Conservation (phyloP, 2,888 invertebrate species). For the Sarcophaga subvicina region DNA sequence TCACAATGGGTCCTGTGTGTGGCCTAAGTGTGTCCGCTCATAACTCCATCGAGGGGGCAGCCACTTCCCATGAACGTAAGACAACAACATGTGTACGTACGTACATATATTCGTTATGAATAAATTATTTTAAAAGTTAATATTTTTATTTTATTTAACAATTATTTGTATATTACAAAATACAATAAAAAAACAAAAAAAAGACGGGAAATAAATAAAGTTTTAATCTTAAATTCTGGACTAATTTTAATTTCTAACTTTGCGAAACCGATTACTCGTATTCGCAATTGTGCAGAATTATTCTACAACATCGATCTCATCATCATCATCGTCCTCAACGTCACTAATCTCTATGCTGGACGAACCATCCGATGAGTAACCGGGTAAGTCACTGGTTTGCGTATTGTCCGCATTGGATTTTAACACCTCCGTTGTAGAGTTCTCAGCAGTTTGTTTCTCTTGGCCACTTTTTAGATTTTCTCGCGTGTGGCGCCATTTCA, state of each 20-base stretch:
- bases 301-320: slow-evolving; percentile 80
- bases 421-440: slow-evolving; percentile 15
- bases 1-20: no score
- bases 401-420: slow-evolving; percentile 49
- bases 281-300: slow-evolving; percentile 58
- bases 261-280: no score
- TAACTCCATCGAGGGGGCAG: no score
- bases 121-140: no score
- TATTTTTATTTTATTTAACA: no score
- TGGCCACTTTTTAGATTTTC: slow-evolving; percentile 83
- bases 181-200: slow-evolving; percentile 10
- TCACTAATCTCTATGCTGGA: slow-evolving; percentile 77
- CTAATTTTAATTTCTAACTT: no score
- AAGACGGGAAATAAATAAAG: slow-evolving; percentile 46
- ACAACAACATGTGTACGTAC: no score
- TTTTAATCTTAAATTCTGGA: background rate
- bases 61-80: no score
- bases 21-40: no score
- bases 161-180: slow-evolving; percentile 22
- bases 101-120: no score
- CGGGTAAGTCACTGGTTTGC: slow-evolving; percentile 48
- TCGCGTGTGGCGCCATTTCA: slow-evolving; percentile 94
- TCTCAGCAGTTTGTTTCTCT: slow-evolving; percentile 74
- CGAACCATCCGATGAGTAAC: slow-evolving; percentile 76
- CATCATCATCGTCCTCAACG: slow-evolving; percentile 75